Evolutionary conservation across 2,888 invertebrate genomes (phyloP).

Genomic region (Nycteola revayana): DNA sequence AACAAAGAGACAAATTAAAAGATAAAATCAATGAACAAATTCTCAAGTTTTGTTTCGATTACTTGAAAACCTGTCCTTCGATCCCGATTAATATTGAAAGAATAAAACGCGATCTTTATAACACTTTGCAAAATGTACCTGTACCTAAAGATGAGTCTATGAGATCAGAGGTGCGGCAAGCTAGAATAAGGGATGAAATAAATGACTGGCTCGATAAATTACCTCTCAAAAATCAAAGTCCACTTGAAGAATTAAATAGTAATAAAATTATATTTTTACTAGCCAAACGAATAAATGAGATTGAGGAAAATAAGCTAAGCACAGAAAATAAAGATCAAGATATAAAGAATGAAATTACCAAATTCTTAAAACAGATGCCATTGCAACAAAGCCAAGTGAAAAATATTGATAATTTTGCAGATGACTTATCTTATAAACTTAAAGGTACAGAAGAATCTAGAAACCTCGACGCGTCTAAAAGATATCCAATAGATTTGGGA

Average conservation of each 20-base stretch:
- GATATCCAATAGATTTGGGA: slow-evolving; percentile 7
- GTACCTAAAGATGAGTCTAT: slow-evolving; percentile 44
- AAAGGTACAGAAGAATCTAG: slow-evolving; percentile 35
- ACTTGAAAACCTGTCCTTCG: slow-evolving; percentile 39
- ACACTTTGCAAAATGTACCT: slow-evolving; percentile 43
- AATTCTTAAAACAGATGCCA: slow-evolving; percentile 44
- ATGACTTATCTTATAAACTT: slow-evolving; percentile 36
- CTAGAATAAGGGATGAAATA: slow-evolving; percentile 46
- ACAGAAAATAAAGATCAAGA: slow-evolving; percentile 17
- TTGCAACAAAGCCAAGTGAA: slow-evolving; percentile 24
- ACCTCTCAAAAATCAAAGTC: slow-evolving; percentile 33
- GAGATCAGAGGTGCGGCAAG: slow-evolving; percentile 43
- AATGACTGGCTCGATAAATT: slow-evolving; percentile 44
- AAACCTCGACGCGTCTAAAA: slow-evolving; percentile 25
- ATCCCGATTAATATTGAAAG: slow-evolving; percentile 35
- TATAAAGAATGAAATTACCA: slow-evolving; percentile 40
- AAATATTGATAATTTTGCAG: slow-evolving; percentile 18
- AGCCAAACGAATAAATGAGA: slow-evolving; percentile 44
- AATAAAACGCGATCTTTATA: slow-evolving; percentile 43
- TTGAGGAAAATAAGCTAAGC: slow-evolving; percentile 35
- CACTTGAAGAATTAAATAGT: slow-evolving; percentile 27
- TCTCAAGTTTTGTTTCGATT: slow-evolving; percentile 46
- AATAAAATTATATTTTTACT: slow-evolving; percentile 43
- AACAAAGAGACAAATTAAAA: slow-evolving; percentile 37
- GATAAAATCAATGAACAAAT: slow-evolving; percentile 45